A percentile compares a stretch with the other conserved stretches of the same genome.
These are phyloP conservation scores for Folsomia manolachei DNA, from an alignment of 2,888 invertebrate genomes.

Conservation along the genomic window DNA sequence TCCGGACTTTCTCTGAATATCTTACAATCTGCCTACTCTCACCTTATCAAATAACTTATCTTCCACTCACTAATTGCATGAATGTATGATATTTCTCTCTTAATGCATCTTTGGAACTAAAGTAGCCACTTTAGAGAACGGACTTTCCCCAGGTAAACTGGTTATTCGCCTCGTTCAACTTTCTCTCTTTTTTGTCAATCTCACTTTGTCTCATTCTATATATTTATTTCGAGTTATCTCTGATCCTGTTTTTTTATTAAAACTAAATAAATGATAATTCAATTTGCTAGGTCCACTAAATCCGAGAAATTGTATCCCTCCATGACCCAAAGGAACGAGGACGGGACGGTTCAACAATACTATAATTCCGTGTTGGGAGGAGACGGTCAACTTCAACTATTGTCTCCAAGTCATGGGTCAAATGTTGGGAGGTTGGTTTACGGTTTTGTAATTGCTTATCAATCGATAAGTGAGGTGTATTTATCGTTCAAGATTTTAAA, in stretches of 20 bases:
- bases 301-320: constrained; percentile 92
- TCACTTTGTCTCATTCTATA: too few species aligned
- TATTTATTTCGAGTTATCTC: too few species aligned
- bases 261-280: not conserved
- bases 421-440: constrained; percentile 2
- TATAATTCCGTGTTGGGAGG: constrained; percentile 37
- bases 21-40: too few species aligned
- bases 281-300: constrained; percentile 79
- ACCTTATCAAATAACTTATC: too few species aligned
- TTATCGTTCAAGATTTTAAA: too few species aligned
- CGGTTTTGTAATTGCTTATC: too few species aligned
- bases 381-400: constrained; percentile 27
- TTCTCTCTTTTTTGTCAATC: constrained; percentile 2
- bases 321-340: constrained; percentile 78
- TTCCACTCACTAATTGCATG: not conserved
- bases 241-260: not conserved
- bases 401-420: constrained; percentile 37
- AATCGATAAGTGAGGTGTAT: too few species aligned
- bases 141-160: constrained; percentile 80
- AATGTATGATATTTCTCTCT: not conserved
- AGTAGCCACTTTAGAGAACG: constrained; percentile 83
- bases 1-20: too few species aligned
- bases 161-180: not conserved
- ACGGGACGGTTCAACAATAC: constrained; percentile 65
- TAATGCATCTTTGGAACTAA: constrained; percentile 5